Base-by-base conservation (phyloP, 2,888 invertebrate genomes). In the Lepas anatifera region DNA sequence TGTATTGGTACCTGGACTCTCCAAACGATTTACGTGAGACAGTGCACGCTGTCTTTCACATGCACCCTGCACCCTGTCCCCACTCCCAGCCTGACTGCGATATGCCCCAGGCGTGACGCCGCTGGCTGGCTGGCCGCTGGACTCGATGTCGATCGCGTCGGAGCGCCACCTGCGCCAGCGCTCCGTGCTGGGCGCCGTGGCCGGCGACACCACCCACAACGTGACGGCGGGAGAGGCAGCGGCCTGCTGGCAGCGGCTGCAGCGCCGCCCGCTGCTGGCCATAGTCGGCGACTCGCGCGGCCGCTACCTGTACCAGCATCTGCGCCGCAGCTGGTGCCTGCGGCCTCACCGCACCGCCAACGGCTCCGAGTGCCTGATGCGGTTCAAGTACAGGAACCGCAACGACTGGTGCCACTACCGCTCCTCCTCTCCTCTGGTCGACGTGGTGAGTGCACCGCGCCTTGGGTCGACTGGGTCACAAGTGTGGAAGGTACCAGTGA, bases 371-470 rank as follows among this genome's bases (percentile, higher is more conserved):
- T 52, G 52, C 16, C 52, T 52, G 8, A 2, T 3, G 3, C 52
- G 22, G 22, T 52, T 52, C 16, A 13, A 13, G 29, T 29, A 52
- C 52, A 27, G 22, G 16, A 27, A 52, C 29, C 52, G 52, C 52
- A 52, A 27, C 52, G 52, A 52, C 52, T 52, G 52, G 52, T 52
- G 52, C 29, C 16, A 52, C 52, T 52, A 52, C 52, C 29, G 29
- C 52, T n/a, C 52, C 29, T 13, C 27, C 29, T 52, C 52, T 13
- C 52, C 52, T 2, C 29, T 13, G 22, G 29, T 52, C 11, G 52
- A 52, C 27, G 13, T 52, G 52, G 52, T 52, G 52, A 10, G 52
- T 52, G 25, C 4, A 16, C 41, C 41, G n/a, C n/a, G n/a, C n/a
- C n/a, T n/a, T n/a, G n/a, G n/a, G n/a, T n/a, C n/a, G n/a, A n/a